A percentile compares a stretch with the other conserved stretches of the same genome.
Evolutionary conservation across 2,888 invertebrate genomes (phyloP).

Genomic region (Drosophila mettleri): DNA sequence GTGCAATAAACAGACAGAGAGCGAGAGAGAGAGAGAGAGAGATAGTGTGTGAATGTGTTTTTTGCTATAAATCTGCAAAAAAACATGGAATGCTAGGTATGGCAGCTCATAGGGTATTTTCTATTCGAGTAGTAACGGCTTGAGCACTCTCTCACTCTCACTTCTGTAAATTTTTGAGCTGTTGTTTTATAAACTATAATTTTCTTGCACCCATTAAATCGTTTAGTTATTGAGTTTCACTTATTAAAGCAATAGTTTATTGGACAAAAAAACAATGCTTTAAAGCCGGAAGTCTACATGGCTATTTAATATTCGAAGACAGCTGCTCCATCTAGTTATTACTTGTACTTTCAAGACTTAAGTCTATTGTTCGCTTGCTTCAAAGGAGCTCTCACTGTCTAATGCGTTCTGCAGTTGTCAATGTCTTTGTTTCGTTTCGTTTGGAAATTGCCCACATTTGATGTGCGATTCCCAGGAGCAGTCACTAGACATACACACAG

Average conservation of each 20-base stretch:
- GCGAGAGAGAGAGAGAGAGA: no score
- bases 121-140: no score
- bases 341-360: neutral
- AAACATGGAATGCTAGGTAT: no score
- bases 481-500: neutral
- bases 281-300: neutral
- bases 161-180: no score
- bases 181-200: neutral
- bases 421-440: constrained; percentile 8
- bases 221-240: neutral
- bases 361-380: constrained; percentile 12
- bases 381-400: constrained; percentile 13
- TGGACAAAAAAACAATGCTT: neutral
- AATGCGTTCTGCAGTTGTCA: constrained; percentile 13
- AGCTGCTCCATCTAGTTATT: neutral
- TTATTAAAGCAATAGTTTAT: neutral
- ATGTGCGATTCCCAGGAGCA: neutral
- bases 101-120: no score
- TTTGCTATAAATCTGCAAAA: no score
- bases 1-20: no score
- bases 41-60: no score
- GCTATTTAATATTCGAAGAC: neutral
- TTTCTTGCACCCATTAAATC: neutral
- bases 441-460: constrained; percentile 10
- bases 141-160: no score